Percentiles rank a stretch among this genome's conserved stretches.
Evolutionary conservation across 1,140 invertebrate species (phyloP).

Genomic region (Cydia amplana): DNA sequence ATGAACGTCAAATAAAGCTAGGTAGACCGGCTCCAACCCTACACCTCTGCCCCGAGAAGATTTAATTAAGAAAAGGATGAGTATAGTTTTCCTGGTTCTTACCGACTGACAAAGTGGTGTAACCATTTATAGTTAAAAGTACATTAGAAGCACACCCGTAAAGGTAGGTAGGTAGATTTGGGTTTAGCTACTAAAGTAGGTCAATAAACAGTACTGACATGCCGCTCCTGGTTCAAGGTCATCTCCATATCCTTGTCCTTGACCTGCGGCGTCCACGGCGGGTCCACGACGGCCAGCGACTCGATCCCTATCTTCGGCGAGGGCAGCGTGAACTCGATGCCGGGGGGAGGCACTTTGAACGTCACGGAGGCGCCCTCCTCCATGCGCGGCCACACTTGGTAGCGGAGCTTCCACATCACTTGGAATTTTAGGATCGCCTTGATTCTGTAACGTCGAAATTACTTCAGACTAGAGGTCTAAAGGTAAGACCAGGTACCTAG

Average conservation of each 20-base stretch:
- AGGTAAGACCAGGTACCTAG: slow-evolving; percentile 25
- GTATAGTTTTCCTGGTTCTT: no score
- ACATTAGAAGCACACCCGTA: no score
- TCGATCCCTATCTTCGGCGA: slow-evolving; percentile 99
- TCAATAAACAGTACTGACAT: slow-evolving; percentile 83
- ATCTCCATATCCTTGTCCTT: slow-evolving; percentile 99
- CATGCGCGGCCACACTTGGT: slow-evolving; percentile 99
- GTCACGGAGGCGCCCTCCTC: slow-evolving; percentile 96
- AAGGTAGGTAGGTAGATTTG: no score
- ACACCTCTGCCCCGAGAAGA: no score
- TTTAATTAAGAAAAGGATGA: no score
- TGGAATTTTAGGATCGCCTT: slow-evolving; percentile 87
- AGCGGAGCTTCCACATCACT: slow-evolving; percentile 97
- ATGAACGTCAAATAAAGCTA: no score
- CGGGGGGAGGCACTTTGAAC: slow-evolving; percentile 98
- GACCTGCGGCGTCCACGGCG: slow-evolving; percentile 98
- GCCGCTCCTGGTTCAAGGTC: slow-evolving; percentile 98
- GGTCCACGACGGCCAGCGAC: slow-evolving; percentile 96
- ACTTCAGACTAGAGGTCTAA: background rate
- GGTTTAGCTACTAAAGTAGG: no score
- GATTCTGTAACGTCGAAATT: slow-evolving; percentile 57
- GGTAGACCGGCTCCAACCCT: no score
- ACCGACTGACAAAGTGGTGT: no score
- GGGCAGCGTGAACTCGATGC: slow-evolving; percentile 98
- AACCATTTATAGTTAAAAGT: no score